These are phyloP conservation scores for Parasteatoda tepidariorum DNA, from an alignment of 1,140 invertebrate genomes.

Conservation along the genomic window DNA sequence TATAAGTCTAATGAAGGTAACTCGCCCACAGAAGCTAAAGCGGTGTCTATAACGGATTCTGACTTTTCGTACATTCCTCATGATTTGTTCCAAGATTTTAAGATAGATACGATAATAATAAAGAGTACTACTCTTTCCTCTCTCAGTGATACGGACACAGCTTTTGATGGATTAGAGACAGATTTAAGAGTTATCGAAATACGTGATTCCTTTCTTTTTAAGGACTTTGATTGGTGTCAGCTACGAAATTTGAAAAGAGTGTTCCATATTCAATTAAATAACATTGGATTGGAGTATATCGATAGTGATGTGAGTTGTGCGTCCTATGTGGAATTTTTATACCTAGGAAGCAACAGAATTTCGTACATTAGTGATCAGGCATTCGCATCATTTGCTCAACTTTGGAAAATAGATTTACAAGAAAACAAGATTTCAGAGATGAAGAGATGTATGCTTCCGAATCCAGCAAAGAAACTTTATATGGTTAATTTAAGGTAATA, in stretches of 20 bases:
- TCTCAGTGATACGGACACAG: not conserved
- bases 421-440: not conserved
- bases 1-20: too few species aligned
- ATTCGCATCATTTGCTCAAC: not conserved
- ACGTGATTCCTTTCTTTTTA: not conserved
- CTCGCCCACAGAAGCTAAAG: too few species aligned
- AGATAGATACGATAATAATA: too few species aligned
- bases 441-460: slow-evolving; percentile 20
- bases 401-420: not conserved
- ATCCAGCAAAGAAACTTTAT: too few species aligned
- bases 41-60: too few species aligned
- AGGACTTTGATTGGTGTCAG: not conserved
- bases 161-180: slow-evolving; percentile 22
- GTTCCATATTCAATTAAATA: not conserved
- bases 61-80: too few species aligned
- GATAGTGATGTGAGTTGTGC: not conserved
- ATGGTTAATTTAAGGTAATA: too few species aligned
- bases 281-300: not conserved
- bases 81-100: too few species aligned
- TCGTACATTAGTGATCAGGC: not conserved
- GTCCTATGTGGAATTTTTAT: not conserved
- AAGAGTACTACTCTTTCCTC: not conserved
- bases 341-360: not conserved
- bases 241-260: not conserved
- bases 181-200: not conserved